Percentiles rank a stretch among this genome's conserved stretches.
These are phyloP conservation scores for Pandemis heparana DNA, from an alignment of 2,888 invertebrate species.

Conservation along the genomic window DNA sequence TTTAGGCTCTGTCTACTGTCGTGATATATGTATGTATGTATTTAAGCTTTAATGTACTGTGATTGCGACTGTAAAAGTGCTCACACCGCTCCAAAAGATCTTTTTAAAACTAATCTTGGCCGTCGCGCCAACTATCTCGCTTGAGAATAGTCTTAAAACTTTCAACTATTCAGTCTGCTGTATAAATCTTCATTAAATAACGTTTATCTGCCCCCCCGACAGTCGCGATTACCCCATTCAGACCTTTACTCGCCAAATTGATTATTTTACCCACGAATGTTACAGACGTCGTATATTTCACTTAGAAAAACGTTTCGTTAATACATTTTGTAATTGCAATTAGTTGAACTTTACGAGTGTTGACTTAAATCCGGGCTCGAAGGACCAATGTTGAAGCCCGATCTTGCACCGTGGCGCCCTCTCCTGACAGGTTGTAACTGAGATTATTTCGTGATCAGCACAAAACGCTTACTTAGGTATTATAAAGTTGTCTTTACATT, in stretches of 20 bases:
- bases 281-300: background rate
- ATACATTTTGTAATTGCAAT: background rate
- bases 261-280: conserved; percentile 12
- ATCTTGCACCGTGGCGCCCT: too few species aligned
- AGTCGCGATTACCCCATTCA: conserved; percentile 14
- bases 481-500: too few species aligned
- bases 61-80: background rate
- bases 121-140: background rate
- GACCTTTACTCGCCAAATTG: conserved; percentile 9
- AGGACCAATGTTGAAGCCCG: too few species aligned
- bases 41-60: too few species aligned
- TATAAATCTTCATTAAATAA: conserved; percentile 39
- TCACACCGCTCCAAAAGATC: background rate
- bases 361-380: too few species aligned
- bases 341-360: background rate
- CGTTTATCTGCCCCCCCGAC: conserved; percentile 19
- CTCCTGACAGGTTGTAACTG: too few species aligned
- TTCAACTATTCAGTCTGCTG: conserved; percentile 13
- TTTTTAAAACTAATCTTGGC: background rate
- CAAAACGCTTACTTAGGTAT: too few species aligned
- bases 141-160: conserved; percentile 16
- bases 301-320: conserved; percentile 6
- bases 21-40: too few species aligned
- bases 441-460: background rate
- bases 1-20: too few species aligned